A percentile compares a stretch with the other conserved stretches of the same genome.
phyloP scores from a whole-genome alignment of 2,888 invertebrate genomes.

The Agonopterix heracliana region DNA sequence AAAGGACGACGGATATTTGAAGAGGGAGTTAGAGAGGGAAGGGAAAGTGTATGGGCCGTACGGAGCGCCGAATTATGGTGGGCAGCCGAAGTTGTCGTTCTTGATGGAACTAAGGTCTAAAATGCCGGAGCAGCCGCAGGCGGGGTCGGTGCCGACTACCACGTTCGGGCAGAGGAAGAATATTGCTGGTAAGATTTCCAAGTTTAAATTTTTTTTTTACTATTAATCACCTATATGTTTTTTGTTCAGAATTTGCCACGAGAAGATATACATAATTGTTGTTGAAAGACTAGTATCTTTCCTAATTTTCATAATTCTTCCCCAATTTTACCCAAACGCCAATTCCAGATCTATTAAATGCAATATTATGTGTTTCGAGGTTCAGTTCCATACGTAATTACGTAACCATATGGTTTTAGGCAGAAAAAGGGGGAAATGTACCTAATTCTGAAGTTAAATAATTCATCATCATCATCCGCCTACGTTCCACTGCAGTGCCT shows the following conservation, averaged over 20 bases:
- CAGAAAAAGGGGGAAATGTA: no score
- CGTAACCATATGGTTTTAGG: no score
- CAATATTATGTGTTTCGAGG: no score
- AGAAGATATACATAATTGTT: no score
- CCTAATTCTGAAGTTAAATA: no score
- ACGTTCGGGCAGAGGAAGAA: slow-evolving; percentile 66
- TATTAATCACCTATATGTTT: not conserved
- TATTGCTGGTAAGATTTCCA: slow-evolving; percentile 43
- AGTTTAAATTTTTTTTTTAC: not conserved
- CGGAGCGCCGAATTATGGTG: slow-evolving; percentile 49
- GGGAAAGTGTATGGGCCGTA: slow-evolving; percentile 53
- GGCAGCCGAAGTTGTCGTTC: slow-evolving; percentile 75
- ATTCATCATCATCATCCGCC: no score
- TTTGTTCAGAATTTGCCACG: not conserved
- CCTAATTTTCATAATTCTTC: no score
- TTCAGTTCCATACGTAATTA: no score
- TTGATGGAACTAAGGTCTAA: slow-evolving; percentile 79
- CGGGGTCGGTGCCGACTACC: slow-evolving; percentile 48
- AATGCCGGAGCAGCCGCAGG: slow-evolving; percentile 73
- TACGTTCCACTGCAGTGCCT: no score
- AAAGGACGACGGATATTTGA: slow-evolving; percentile 71
- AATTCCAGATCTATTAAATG: no score
- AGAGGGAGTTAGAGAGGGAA: slow-evolving; percentile 69
- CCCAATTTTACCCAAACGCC: no score
- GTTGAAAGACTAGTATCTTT: no score